Evolutionary conservation across 2,797 vertebrate species (phyloP), one percentile per base, ranked within the genome.

Genomic region (Rhincodon typus): DNA sequence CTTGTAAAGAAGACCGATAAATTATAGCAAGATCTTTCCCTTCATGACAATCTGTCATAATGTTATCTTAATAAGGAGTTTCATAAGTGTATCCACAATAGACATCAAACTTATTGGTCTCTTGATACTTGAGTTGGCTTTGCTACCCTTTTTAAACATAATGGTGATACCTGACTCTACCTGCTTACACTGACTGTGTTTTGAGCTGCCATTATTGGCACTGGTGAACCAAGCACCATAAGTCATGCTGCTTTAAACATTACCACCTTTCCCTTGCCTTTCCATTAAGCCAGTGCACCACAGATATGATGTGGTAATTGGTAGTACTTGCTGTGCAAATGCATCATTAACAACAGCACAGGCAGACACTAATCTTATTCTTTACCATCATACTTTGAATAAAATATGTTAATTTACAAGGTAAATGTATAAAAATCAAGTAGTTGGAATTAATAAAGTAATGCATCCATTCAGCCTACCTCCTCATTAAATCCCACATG

Each of bases 401-500:
- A 62, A 90, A 62, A 88, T 66, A 10, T 69, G n/a, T 93, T 10
- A 91, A 88, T 57, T 88, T 53, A 17, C 15, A 88, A 13, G 50
- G 25, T 25, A 88, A 77, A 66, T 62, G 21, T 91, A 21, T 93
- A 69, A 42, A 90, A 23, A 38, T 93, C 62, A 93, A 23, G 38
- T 93, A n/a, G 38, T 42, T 10, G 19, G n/a, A 23, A 67, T 93
- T 67, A 67, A 17, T 93, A 25, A n/a, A 67, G 90, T 66, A 67
- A 42, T 93, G 69, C 34, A 90, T n/a, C 34, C 87, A 42, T 67
- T 69, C 2, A 21, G 66, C 62, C 66, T 69, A 67, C 2, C 21
- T n/a, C 66, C 67, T 93, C 21, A 93, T 93, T 67, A 93, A 93
- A 69, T 93, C 90, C 90, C 90, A 93, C 90, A 42, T 42, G 23